Base-by-base conservation (phyloP, 1,140 invertebrate genomes). In the Polyergus mexicanus region DNA sequence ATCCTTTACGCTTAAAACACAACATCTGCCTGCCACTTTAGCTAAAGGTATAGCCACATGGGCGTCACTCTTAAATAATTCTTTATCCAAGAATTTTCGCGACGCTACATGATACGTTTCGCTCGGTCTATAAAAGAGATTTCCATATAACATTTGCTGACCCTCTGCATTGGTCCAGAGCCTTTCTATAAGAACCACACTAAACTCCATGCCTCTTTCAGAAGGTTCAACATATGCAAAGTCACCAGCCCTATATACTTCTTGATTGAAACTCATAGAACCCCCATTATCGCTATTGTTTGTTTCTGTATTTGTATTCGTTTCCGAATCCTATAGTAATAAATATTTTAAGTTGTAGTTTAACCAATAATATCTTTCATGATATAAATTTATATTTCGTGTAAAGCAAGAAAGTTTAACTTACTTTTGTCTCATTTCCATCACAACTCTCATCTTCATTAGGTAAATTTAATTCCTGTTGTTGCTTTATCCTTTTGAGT, bases 101-200 rank as follows among this genome's bases (percentile, higher is more conserved):
- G 98, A 99, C 7, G 98, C 97, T 3, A 99, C 96, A 95, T 99
- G 99, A 95, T 98, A 99, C 0, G 99, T 99, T 95, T 99, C 99
- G 92, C 98, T 97, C 0, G 98, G 98, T 51, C 97, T 96, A 74
- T 95, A 95, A 86, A 96, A 95, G 58, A 94, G 85, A 92, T 98
- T 98, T 19, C 98, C 99, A 92, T 98, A 98, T 62, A 99, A 96
- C 96, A 98, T 98, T 89, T 98, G 97, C 87, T 98, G 97, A 35
- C 97, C 97, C 71, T 97, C 97, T 11, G 96, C 95, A 92, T 98
- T 98, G 0, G 97, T 98, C 97, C 97, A 98, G 22, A 98, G 96
- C 54, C 97, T 96, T 94, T 99, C 98, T 83, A 99, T 98, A 89
- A 98, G 96, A 71, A 99, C 96, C 74, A 99, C 98, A 87, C 98